A percentile compares a stretch with the other conserved stretches of the same genome.
Conservation (phyloP, 2,797 vertebrate genomes). For the Paratrypauchen microcephalus region DNA sequence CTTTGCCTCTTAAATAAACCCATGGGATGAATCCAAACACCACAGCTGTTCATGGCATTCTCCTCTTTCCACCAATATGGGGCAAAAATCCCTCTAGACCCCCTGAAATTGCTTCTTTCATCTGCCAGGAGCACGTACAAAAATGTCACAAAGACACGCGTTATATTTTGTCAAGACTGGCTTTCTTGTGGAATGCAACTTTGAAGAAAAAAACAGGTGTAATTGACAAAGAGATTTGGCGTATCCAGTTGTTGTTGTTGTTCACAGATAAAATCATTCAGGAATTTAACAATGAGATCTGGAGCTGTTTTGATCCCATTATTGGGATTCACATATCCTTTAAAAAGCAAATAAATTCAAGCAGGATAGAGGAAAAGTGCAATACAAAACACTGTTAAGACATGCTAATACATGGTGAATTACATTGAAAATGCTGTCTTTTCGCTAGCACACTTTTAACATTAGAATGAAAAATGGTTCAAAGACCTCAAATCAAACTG, state of each 20-base stretch:
- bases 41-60: constrained; percentile 63
- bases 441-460: neutral
- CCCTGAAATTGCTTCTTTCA: constrained; percentile 46
- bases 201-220: constrained; percentile 48
- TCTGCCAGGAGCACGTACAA: constrained; percentile 42
- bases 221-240: constrained; percentile 45
- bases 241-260: constrained; percentile 42
- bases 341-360: neutral
- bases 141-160: constrained; percentile 53
- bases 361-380: neutral
- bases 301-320: constrained; percentile 34
- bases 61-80: constrained; percentile 50
- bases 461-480: too few relatives aligned
- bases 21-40: constrained; percentile 60
- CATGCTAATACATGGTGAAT: constrained; percentile 1
- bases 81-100: constrained; percentile 56
- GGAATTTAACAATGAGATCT: constrained; percentile 29
- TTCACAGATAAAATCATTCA: constrained; percentile 46
- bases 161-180: constrained; percentile 32
- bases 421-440: neutral
- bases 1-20: constrained; percentile 47
- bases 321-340: constrained; percentile 33
- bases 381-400: neutral
- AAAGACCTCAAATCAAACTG: constrained; percentile 36
- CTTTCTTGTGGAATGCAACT: constrained; percentile 24